Evolutionary conservation across 2,888 invertebrate genomes (phyloP).

Genomic region (Pelosia muscerda): DNA sequence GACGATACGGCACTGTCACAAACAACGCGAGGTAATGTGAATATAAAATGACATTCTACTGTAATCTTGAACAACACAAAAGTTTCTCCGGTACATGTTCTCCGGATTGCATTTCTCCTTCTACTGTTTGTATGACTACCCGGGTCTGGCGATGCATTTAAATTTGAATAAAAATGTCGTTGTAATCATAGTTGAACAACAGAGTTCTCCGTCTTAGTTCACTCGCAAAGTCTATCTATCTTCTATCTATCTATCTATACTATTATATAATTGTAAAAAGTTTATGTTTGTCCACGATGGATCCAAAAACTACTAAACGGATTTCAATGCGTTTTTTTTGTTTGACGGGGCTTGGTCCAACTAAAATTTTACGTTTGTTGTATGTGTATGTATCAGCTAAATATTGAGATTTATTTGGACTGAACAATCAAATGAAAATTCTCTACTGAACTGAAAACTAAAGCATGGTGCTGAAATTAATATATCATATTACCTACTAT

Average conservation of each 20-base stretch:
- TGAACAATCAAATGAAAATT: background rate
- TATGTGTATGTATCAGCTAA: no score
- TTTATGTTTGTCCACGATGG: no score
- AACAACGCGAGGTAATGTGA: slow-evolving; percentile 1
- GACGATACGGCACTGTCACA: background rate
- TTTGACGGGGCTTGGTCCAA: no score
- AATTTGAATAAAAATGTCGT: background rate
- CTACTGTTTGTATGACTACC: background rate
- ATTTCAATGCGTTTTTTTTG: no score
- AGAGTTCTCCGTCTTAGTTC: background rate
- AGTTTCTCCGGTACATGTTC: slow-evolving; percentile 4
- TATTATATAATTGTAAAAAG: no score
- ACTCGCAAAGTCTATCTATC: background rate
- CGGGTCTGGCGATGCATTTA: background rate
- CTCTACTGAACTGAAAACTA: background rate
- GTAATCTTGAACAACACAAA: background rate
- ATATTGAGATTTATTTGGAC: no score
- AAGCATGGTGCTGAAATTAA: background rate
- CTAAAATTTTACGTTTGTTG: no score
- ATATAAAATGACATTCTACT: background rate
- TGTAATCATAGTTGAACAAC: background rate
- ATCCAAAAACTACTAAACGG: no score
- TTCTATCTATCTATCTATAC: no score
- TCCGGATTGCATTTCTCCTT: background rate
- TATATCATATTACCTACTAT: background rate